Base-by-base conservation (phyloP, 2,797 vertebrate genomes). In the Sus cebifrons region DNA sequence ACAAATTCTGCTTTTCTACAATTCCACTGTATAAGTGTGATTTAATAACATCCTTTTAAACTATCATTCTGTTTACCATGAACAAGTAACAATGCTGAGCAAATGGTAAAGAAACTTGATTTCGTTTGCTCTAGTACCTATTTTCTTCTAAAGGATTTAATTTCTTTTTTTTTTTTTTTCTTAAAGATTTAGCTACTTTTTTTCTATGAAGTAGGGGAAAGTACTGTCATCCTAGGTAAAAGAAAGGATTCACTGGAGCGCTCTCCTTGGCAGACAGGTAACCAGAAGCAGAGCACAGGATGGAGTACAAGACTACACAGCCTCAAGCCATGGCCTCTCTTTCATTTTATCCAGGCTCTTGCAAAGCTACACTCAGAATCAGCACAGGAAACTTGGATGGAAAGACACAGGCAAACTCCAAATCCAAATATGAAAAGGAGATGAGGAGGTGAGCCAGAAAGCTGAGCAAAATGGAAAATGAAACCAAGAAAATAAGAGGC, bases 1-100 rank as follows among this genome's bases (percentile, higher is more conserved):
- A 70, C 52, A 65, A 82, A 88, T 75, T 96, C 67, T 81, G 49
- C 15, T 65, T 64, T 91, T 96, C 86, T 92, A 68, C 25, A 81
- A 84, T 29, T 93, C 62, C 79, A 75, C 23, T 92, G 17, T n/a
- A 81, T 56, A 95, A 85, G 68, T 81, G 93, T 52, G 90, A 97
- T 36, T 81, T 67, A 91, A 95, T 67, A 83, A 83, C 73, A 58
- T 79, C 32, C 78, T 95, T 95, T 84, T 79, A 95, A 96, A 96
- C 86, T 96, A 87, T 52, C 68, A 73, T 29, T 49, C 54, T 74
- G 3, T 88, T 89, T 67, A 75, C 91, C 70, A 71, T n/a, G 73
- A 95, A 93, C 67, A 95, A 94, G 78, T 88, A 96, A 92, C n/a
- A 58, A 88, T 64, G 54, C 49, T 62, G 62, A 79, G 62, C 70